Conservation (phyloP, 2,113 vertebrate species). For the Rhinoderma darwinii region DNA sequence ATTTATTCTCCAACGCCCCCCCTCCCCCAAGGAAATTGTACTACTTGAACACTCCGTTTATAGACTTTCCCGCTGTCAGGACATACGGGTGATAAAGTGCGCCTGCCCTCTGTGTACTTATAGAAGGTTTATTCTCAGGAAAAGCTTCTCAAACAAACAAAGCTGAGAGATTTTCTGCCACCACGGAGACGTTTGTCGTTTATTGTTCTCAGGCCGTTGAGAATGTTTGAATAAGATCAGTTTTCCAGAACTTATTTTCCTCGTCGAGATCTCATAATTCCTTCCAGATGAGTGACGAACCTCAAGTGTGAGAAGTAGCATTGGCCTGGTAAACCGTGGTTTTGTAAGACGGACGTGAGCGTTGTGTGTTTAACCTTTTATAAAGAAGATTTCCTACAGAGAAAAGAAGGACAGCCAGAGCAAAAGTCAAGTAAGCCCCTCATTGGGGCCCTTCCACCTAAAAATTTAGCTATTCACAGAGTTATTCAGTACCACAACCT, state of each 20-base stretch:
- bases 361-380: too few species aligned
- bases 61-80: not conserved
- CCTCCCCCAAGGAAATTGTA: not conserved
- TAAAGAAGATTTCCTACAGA: too few species aligned
- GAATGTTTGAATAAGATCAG: slow-evolving; percentile 32
- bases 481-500: too few species aligned
- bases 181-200: not conserved
- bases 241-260: slow-evolving; percentile 6
- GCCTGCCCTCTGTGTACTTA: not conserved
- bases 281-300: not conserved
- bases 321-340: not conserved
- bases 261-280: not conserved
- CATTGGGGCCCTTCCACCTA: too few species aligned
- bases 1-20: too few species aligned
- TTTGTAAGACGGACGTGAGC: not conserved
- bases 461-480: too few species aligned
- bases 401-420: too few species aligned
- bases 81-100: not conserved
- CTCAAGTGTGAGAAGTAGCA: not conserved
- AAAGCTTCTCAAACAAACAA: not conserved
- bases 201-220: not conserved
- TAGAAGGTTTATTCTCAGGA: slow-evolving; percentile 15
- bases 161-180: not conserved
- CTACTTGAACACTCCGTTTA: not conserved
- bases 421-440: too few species aligned